These are phyloP conservation scores for Eucera pruinosa DNA, from an alignment of 2,888 invertebrate species.

Conservation along the genomic window DNA sequence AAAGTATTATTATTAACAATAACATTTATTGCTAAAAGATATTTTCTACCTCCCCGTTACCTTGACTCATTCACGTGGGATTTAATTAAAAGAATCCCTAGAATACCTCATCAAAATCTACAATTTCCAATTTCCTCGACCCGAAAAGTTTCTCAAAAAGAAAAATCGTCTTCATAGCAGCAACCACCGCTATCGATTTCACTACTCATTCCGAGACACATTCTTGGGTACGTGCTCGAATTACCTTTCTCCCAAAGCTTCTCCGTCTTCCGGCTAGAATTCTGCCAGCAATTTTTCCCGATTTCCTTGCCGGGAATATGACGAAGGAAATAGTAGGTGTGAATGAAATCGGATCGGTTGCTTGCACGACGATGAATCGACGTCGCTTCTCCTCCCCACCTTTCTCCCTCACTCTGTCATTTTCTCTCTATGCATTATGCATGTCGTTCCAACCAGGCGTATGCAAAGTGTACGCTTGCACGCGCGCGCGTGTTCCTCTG, in stretches of 20 bases:
- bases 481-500: conserved; percentile 2
- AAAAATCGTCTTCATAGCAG: no score
- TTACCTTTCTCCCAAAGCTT: not conserved
- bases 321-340: not conserved
- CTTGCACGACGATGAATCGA: conserved; percentile 45
- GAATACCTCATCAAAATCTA: no score
- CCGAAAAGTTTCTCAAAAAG: no score
- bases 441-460: conserved; percentile 38
- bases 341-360: conserved; percentile 46
- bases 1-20: no score
- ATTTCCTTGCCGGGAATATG: not conserved
- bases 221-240: not conserved
- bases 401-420: not conserved
- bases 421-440: conserved; percentile 53
- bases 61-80: no score
- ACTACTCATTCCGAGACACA: not conserved
- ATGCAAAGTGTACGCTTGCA: conserved; percentile 25
- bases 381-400: conserved; percentile 5
- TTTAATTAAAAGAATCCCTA: no score
- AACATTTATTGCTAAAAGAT: no score
- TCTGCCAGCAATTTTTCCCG: conserved; percentile 11
- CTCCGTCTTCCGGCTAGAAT: not conserved
- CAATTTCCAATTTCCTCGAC: no score
- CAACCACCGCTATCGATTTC: conserved; percentile 5
- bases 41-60: no score